A percentile compares a stretch with the other conserved stretches of the same genome.
phyloP scores from a whole-genome alignment of 1,140 invertebrate species.

The Steinernema feltiae region DNA sequence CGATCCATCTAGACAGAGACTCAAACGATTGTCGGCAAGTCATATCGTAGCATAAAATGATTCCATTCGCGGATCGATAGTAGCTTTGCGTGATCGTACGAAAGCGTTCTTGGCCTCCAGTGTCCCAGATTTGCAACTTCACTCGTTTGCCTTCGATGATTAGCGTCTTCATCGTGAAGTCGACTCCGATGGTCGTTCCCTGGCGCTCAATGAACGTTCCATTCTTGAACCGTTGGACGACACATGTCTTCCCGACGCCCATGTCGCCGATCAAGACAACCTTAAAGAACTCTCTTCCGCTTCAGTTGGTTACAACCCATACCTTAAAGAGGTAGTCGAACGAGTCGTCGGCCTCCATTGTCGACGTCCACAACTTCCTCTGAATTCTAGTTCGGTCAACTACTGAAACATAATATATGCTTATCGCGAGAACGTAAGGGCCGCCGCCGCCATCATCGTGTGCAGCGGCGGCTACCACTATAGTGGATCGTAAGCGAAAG shows the following conservation, averaged over 20 bases:
- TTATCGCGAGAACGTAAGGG: not conserved
- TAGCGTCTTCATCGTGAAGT: constrained; percentile 93
- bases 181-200: constrained; percentile 87
- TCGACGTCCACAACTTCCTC: constrained; percentile 2
- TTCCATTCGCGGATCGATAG: constrained; percentile 65
- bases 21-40: constrained; percentile 82
- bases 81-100: constrained; percentile 65
- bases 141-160: constrained; percentile 82
- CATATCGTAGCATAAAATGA: constrained; percentile 78
- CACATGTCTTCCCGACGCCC: constrained; percentile 76
- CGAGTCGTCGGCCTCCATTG: constrained; percentile 50
- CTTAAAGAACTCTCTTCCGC: too few species aligned
- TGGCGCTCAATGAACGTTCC: constrained; percentile 85
- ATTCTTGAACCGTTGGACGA: constrained; percentile 78
- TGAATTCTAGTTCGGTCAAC: not conserved
- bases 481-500: not conserved
- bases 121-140: constrained; percentile 92
- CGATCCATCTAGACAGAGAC: constrained; percentile 82
- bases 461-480: not conserved
- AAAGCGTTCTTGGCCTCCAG: constrained; percentile 83
- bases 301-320: too few species aligned
- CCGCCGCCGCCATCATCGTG: not conserved
- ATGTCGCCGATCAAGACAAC: constrained; percentile 76
- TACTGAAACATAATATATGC: not conserved
- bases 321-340: constrained; percentile 67